Evolutionary conservation across 1,140 invertebrate genomes (phyloP), one percentile per base, ranked within the genome.

Genomic region (Macrocentrus cingulum): DNA sequence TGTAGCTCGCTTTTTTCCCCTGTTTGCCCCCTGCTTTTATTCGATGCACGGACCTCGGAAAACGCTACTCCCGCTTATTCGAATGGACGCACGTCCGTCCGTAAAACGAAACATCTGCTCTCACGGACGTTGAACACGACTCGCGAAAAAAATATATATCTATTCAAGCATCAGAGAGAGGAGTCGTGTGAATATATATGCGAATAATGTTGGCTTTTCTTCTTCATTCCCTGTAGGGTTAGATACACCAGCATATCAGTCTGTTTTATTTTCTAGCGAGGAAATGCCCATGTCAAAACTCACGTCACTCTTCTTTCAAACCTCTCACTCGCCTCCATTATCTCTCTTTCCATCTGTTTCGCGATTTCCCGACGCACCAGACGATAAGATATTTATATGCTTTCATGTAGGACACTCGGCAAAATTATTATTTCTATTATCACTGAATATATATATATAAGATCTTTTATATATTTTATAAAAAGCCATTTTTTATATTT

Each of bases 41-140:
- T 34, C 49, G 52, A 29, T 45, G 20, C 42, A 48, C 34, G 42
- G 53, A 51, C 49, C 32, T 19, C 25, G 54, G 44, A 57, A 57
- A 57, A 57, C 18, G 42, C 34, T 37, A 29, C 45, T 49, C 45
- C 20, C 45, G 45, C 46, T 57, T 48, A 57, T 57, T 51, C 29
- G 49, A 59, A 49, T 50, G 39, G 42, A 59, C 56, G 56, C 59
- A 56, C 59, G 53, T 51, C 44, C 39, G 41, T 61, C 50, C 29
- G 59, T 56, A 56, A 56, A 61, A 56, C 50, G 53, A 56, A 61
- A 52, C 59, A 61, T 61, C 59, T 61, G 59, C 48, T 58, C 18
- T 51, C 37, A 57, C 34, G 44, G 45, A 46, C 19, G 42, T 48
- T 29, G n/a, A 37, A 7, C 45, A 37, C 54, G 34, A 37, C 29